These are phyloP conservation scores for Acanthurus tractus DNA, from an alignment of 2,797 vertebrate species.

Conservation along the genomic window DNA sequence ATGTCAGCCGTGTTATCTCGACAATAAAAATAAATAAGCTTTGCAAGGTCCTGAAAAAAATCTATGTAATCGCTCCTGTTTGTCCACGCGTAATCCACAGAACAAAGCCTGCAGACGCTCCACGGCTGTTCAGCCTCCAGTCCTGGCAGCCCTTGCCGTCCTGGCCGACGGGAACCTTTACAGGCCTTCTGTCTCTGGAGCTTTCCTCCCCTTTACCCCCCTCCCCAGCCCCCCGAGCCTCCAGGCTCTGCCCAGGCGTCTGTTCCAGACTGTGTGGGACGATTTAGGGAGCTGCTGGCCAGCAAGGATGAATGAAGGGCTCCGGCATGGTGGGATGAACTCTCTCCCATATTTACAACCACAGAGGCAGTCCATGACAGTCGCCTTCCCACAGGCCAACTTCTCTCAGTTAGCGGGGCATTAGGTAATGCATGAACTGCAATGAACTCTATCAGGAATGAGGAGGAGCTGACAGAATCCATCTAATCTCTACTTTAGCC, in stretches of 20 bases:
- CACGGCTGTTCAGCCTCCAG: slow-evolving; percentile 41
- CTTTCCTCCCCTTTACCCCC: slow-evolving; percentile 13
- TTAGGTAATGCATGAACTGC: slow-evolving; percentile 43
- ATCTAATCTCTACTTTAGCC: slow-evolving; percentile 17
- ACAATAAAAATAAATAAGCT: slow-evolving; percentile 57
- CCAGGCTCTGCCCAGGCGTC: slow-evolving; percentile 47
- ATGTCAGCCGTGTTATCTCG: slow-evolving; percentile 47
- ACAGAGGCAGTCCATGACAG: slow-evolving; percentile 40
- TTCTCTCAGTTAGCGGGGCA: slow-evolving; percentile 45
- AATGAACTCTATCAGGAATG: slow-evolving; percentile 37
- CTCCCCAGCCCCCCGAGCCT: slow-evolving; percentile 25
- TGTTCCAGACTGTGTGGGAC: slow-evolving; percentile 54
- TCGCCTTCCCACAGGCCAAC: slow-evolving; percentile 48
- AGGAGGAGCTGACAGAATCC: slow-evolving; percentile 2
- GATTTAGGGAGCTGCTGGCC: slow-evolving; percentile 59
- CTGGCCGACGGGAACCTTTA: slow-evolving; percentile 35
- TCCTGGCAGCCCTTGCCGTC: slow-evolving; percentile 41
- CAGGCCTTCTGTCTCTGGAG: slow-evolving; percentile 46
- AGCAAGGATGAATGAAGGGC: slow-evolving; percentile 70
- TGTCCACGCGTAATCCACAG: slow-evolving; percentile 45
- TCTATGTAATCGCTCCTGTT: slow-evolving; percentile 59
- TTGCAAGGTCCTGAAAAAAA: slow-evolving; percentile 49
- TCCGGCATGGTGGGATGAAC: slow-evolving; percentile 47
- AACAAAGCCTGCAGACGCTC: slow-evolving; percentile 61
- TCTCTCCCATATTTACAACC: slow-evolving; percentile 65